Evolutionary conservation across 2,113 vertebrate genomes (phyloP).

Genomic region (Mobula hypostoma): DNA sequence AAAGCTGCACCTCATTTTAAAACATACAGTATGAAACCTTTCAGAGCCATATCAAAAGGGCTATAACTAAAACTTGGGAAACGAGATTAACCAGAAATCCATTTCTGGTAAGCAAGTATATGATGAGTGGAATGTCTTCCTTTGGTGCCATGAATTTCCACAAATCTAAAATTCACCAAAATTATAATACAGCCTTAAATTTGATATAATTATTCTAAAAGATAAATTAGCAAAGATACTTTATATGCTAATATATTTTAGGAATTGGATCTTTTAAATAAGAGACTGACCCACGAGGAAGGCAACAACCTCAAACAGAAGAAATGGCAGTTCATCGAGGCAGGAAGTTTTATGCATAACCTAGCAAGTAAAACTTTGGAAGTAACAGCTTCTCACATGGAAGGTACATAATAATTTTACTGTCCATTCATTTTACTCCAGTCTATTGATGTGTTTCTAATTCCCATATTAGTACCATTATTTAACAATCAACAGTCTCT

Average conservation of each 20-base stretch:
- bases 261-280: constrained; percentile 53
- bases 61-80: no score
- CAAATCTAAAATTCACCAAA: background rate
- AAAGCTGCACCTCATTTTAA: no score
- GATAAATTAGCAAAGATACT: background rate
- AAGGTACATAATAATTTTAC: constrained; percentile 47
- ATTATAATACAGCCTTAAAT: background rate
- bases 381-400: constrained; percentile 41
- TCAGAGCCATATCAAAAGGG: no score
- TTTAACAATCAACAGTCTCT: no score
- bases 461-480: background rate
- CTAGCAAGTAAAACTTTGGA: constrained; percentile 45
- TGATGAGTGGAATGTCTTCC: no score
- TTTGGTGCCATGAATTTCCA: no score
- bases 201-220: background rate
- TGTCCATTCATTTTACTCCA: background rate
- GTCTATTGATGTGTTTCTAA: background rate
- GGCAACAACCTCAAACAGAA: constrained; percentile 52
- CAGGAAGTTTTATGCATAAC: background rate
- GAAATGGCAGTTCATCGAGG: constrained; percentile 40
- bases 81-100: no score
- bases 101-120: no score
- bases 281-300: constrained; percentile 59
- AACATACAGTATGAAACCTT: no score
- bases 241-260: constrained; percentile 46